A percentile compares a stretch with the other conserved stretches of the same genome.
Conservation (phyloP, 2,888 invertebrate genomes). For the Ctena decussata region DNA sequence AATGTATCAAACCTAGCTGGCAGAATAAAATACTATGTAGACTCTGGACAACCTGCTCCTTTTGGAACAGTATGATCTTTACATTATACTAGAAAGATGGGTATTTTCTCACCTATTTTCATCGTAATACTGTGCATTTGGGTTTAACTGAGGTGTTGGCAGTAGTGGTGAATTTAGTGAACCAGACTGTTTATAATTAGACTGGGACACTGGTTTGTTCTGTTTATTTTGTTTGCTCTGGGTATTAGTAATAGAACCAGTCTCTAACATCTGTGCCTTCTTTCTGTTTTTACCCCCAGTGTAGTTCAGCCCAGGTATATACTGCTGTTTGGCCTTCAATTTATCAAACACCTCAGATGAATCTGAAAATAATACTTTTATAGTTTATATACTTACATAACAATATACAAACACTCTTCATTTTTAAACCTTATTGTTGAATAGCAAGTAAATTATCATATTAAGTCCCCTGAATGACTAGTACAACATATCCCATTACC, state of each 20-base stretch:
- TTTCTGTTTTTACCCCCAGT: conserved; percentile 31
- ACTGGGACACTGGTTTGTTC: neutral
- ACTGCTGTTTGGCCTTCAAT: conserved; percentile 42
- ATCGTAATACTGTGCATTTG: neutral
- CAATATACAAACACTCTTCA: too few relatives aligned
- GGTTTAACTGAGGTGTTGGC: neutral
- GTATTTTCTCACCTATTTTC: neutral
- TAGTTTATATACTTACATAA: too few relatives aligned
- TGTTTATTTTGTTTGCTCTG: neutral
- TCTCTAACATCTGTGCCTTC: neutral
- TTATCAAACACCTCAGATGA: conserved; percentile 30
- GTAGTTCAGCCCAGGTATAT: conserved; percentile 72
- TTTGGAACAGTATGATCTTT: too few relatives aligned
- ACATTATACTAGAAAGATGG: too few relatives aligned
- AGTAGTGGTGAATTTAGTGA: neutral
- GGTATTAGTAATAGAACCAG: neutral
- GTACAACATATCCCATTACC: too few relatives aligned
- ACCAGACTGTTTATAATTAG: neutral
- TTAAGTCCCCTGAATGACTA: too few relatives aligned
- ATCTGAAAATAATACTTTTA: conserved; percentile 27
- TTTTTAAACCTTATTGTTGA: too few relatives aligned
- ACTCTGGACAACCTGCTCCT: too few relatives aligned
- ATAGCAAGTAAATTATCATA: too few relatives aligned
- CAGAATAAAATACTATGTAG: too few relatives aligned
- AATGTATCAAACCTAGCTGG: too few relatives aligned